phyloP scores from a whole-genome alignment of 2,113 vertebrate genomes.

The Ptyas mucosa region DNA sequence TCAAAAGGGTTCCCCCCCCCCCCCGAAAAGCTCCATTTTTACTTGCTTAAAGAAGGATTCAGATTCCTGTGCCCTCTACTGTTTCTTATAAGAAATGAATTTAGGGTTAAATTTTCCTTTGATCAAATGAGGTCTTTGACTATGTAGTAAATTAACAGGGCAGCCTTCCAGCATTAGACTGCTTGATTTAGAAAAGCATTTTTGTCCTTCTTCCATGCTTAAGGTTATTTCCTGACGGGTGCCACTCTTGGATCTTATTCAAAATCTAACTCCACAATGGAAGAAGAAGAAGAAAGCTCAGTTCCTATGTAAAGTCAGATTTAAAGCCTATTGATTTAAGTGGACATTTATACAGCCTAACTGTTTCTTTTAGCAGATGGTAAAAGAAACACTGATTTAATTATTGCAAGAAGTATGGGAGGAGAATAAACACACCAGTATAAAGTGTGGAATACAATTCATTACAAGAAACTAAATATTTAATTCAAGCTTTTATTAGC shows the following conservation, averaged over 20 bases:
- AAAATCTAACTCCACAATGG: constrained; percentile 34
- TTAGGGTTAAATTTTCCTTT: background rate
- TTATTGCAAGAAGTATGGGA: constrained; percentile 16
- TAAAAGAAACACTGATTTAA: constrained; percentile 37
- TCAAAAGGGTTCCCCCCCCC: background rate
- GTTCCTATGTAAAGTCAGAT: background rate
- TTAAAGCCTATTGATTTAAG: background rate
- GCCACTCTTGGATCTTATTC: constrained; percentile 23
- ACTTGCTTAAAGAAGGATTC: background rate
- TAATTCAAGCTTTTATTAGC: constrained; percentile 1
- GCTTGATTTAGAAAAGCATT: constrained; percentile 23
- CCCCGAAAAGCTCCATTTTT: background rate
- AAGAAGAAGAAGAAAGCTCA: background rate
- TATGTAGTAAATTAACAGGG: background rate
- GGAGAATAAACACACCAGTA: background rate
- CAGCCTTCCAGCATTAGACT: constrained; percentile 15
- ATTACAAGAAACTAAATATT: constrained; percentile 19
- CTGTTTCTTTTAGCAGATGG: background rate
- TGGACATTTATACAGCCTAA: background rate
- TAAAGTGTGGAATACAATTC: constrained; percentile 15
- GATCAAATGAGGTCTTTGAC: constrained; percentile 1
- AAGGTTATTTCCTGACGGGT: constrained; percentile 31
- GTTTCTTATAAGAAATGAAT: background rate
- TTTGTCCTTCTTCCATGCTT: background rate
- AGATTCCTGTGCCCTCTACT: constrained; percentile 15